Evolutionary conservation across 2,113 vertebrate genomes (phyloP), one percentile per base, ranked within the genome.

Genomic region (Pelvicachromis taeniatus): DNA sequence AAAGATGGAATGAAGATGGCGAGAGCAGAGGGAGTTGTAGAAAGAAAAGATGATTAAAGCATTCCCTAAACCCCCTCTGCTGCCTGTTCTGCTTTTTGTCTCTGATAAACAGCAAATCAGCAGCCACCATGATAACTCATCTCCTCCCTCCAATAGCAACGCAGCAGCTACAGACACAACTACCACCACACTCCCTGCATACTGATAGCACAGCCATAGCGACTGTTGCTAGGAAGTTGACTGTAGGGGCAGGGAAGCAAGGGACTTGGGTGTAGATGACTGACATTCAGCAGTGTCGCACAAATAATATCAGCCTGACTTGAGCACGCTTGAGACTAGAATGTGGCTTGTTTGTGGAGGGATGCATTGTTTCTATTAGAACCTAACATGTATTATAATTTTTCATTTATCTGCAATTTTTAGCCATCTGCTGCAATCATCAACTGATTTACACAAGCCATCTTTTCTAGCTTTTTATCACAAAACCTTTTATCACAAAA

Each of bases 201-300:
- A 91, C 87, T 87, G 83, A 91, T 91, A 87, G n/a, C 65, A 73
- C 29, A 8, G 78, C 88, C 86, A 50, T 84, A 81, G 86, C 35
- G 65, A 92, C 90, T 50, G 91, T 94, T 95, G 87, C 93, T 91
- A 92, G 90, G 92, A 91, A 65, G 87, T 80, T 3, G 65, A 48
- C 23, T 6, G 17, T 9, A 42, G 82, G 26, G 29, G 59, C 33
- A 29, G 77, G 50, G 50, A 79, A 78, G 21, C 52, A 10, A 48
- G 63, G 52, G 52, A 80, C 23, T 68, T 9, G 68, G 16, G 80
- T 42, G 26, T 16, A 80, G 70, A 56, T 83, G 80, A 86, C 70
- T 77, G 42, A 90, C 89, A 63, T 56, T 1, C 9, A 77, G 56
- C 56, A 0, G 11, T 53, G 31, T 73, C 3, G 23, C 14, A 63